These are phyloP conservation scores for Megaceryle maxima DNA, from an alignment of 2,113 vertebrate genomes.

Conservation along the genomic window DNA sequence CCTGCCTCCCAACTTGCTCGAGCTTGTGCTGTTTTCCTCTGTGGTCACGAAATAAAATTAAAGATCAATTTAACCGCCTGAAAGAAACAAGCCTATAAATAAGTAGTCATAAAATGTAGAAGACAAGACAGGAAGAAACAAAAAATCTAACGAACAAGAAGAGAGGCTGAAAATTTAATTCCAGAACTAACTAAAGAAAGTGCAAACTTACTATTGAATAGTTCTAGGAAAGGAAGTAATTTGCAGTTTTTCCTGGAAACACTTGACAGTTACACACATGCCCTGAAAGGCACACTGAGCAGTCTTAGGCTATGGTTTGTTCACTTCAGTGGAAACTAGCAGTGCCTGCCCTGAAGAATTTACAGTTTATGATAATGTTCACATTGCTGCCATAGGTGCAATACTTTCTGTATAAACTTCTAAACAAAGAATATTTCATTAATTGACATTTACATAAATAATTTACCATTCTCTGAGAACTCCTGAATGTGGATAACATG, in stretches of 20 bases:
- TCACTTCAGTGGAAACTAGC: background rate
- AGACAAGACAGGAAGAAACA: constrained; percentile 51
- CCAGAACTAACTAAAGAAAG: background rate
- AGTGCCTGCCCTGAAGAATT: background rate
- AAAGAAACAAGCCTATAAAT: constrained; percentile 65
- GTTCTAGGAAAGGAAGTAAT: background rate
- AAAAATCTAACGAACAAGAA: background rate
- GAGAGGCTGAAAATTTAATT: constrained; percentile 18
- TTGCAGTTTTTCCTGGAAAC: background rate
- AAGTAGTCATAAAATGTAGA: constrained; percentile 47
- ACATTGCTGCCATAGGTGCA: background rate
- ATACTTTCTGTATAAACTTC: background rate
- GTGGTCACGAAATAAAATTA: constrained; percentile 63
- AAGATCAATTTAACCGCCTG: constrained; percentile 58
- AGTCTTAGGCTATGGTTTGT: background rate
- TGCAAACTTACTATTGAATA: background rate
- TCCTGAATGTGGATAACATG: background rate
- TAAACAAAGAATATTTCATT: background rate
- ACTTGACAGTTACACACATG: background rate
- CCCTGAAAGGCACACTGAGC: background rate
- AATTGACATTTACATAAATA: background rate
- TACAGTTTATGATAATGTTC: background rate
- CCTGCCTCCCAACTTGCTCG: constrained; percentile 28
- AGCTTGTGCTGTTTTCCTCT: constrained; percentile 55
- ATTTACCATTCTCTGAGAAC: background rate